A percentile compares a stretch with the other conserved stretches of the same genome.
These are phyloP conservation scores for Lacerta viridis DNA, from an alignment of 2,797 vertebrate species.

Conservation along the genomic window DNA sequence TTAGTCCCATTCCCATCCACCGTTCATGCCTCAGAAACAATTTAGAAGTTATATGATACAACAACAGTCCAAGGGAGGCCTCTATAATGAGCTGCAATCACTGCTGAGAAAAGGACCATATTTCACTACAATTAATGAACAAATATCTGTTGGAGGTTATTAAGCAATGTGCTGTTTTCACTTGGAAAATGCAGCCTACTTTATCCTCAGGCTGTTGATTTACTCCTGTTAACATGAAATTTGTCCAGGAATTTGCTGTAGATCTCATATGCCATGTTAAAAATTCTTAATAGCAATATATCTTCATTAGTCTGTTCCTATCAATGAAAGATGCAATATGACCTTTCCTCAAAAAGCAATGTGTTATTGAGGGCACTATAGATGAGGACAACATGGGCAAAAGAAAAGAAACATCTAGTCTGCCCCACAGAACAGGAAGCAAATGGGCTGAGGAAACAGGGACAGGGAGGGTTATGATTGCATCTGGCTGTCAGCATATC, in stretches of 20 bases:
- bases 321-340: constrained; percentile 24
- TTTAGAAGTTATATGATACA: too few relatives aligned
- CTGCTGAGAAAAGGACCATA: background rate
- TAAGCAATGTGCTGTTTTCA: constrained; percentile 5
- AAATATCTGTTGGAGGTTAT: accelerated
- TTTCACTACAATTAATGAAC: background rate
- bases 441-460: background rate
- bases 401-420: background rate
- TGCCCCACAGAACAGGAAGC: background rate
- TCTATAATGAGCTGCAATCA: background rate
- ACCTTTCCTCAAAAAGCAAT: constrained; percentile 44
- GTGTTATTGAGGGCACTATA: background rate
- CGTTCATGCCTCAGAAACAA: background rate
- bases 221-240: accelerated
- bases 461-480: background rate
- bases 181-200: constrained; percentile 33
- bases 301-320: constrained; percentile 41
- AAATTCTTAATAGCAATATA: constrained; percentile 52
- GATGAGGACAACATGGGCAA: background rate
- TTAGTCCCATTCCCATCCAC: background rate
- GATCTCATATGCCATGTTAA: constrained; percentile 4
- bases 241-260: constrained; percentile 11
- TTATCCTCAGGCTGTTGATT: constrained; percentile 20
- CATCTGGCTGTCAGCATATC: background rate
- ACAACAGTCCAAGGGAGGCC: background rate